Evolutionary conservation across 2,797 vertebrate species (phyloP), one percentile per base, ranked within the genome.

Genomic region (Sebastes ruberrimus): DNA sequence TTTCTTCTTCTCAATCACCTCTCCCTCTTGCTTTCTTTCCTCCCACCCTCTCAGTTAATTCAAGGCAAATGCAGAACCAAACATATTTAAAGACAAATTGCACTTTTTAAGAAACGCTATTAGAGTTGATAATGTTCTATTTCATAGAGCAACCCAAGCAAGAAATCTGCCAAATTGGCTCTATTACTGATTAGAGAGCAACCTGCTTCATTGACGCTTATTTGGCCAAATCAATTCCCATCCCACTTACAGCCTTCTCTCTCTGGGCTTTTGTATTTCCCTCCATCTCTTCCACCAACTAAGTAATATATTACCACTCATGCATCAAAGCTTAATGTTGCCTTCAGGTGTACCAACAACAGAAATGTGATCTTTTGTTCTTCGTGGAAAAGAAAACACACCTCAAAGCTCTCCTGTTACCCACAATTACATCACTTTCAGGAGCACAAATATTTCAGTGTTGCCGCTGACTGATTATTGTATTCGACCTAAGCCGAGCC

Each of bases 351-450:
- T 20, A 18, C 38, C 49, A 68, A 9, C 32, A 66, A 27, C n/a
- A 72, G 27, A 69, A 76, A 67, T 56, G 59, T 25, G 25, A 60
- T 55, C 3, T 64, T 38, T 23, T 74, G 71, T 69, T 62, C 20
- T 73, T 23, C 7, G 70, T 0, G 0, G 3, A 67, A 62, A 20
- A 30, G 38, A 32, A 65, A 57, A 57, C 35, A 55, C 28, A 25
- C 59, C 38, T 77, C 1, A 0, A 42, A 71, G 82, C 42, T 2
- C 56, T 57, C 16, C 13, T 42, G 52, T 81, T 82, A n/a, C 65
- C 10, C 23, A 56, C 74, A 82, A 78, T 83, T 76, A 77, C 73
- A 83, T 88, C 79, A 71, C 71, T 71, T 63, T 52, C 28, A 75
- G 33, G n/a, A 46, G 49, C 27, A 67, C 64, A 74, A 53, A 70